A percentile compares a stretch with the other conserved stretches of the same genome.
Conservation (phyloP, 2,113 vertebrate species). For the Amblyopsis rosae region DNA sequence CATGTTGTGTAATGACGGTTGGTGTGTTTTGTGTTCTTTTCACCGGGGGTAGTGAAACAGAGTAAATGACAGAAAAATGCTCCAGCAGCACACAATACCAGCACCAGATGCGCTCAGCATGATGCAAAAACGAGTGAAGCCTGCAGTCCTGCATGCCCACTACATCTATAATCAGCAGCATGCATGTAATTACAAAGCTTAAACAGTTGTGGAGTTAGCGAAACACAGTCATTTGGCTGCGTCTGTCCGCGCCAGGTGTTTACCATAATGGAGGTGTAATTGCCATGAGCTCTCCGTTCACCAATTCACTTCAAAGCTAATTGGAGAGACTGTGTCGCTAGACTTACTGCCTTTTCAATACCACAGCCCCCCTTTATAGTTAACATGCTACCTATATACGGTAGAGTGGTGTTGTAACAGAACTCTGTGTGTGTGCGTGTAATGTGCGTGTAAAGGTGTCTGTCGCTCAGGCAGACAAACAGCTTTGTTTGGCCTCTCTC, state of each 20-base stretch:
- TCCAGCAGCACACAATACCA: neutral
- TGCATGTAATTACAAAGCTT: slow-evolving; percentile 18
- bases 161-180: slow-evolving; percentile 24
- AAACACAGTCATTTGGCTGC: slow-evolving; percentile 8
- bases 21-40: neutral
- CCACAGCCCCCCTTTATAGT: neutral
- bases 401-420: no score
- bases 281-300: slow-evolving; percentile 10
- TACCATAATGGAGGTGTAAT: slow-evolving; percentile 16
- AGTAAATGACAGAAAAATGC: neutral
- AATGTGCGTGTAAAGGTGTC: no score
- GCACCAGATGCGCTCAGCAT: neutral
- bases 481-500: neutral
- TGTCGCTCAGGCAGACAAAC: neutral
- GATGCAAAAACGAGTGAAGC: slow-evolving; percentile 5
- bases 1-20: neutral
- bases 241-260: slow-evolving; percentile 5
- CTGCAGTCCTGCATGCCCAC: neutral
- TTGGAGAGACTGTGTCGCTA: slow-evolving; percentile 4
- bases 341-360: neutral
- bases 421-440: no score
- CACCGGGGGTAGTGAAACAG: neutral
- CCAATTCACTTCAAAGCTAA: slow-evolving; percentile 5
- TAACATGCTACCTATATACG: no score
- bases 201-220: slow-evolving; percentile 15